Evolutionary conservation across 2,797 vertebrate genomes (phyloP).

Genomic region (Lacerta agilis): DNA sequence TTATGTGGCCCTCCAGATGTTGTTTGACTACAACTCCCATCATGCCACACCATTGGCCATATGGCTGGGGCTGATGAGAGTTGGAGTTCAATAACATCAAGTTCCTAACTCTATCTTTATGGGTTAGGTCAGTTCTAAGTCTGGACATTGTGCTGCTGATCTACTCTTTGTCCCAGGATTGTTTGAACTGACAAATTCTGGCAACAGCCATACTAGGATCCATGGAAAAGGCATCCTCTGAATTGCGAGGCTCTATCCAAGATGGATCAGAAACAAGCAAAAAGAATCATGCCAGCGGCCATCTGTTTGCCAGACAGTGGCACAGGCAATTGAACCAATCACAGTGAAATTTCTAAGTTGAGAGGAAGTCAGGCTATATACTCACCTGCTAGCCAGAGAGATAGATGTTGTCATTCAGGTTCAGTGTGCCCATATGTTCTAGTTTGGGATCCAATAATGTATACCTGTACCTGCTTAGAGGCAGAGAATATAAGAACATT

Average conservation of each 20-base stretch:
- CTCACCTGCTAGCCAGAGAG: not conserved
- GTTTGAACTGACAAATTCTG: not conserved
- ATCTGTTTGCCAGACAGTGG: not conserved
- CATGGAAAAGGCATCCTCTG: not conserved
- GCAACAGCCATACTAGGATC: not conserved
- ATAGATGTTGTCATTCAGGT: not conserved
- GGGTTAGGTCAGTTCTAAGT: not conserved
- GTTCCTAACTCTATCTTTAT: too few relatives aligned
- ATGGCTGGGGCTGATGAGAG: not conserved
- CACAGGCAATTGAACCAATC: not conserved
- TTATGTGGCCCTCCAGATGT: not conserved
- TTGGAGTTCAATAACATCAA: not conserved
- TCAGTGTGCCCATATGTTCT: not conserved
- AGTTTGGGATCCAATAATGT: not conserved
- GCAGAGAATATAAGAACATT: not conserved
- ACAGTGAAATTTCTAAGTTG: not conserved
- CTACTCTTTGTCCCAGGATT: not conserved
- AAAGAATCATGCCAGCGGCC: not conserved
- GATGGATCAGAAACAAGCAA: not conserved
- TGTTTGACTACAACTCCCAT: not conserved
- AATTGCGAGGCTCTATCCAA: not conserved
- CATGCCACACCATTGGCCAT: not conserved
- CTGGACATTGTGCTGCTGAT: not conserved
- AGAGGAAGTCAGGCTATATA: not conserved
- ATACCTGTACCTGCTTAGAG: not conserved